Percentiles rank a stretch among this genome's conserved stretches.
These are phyloP conservation scores for Scrobipalpa atriplicella DNA, from an alignment of 2,888 invertebrate species.

Conservation along the genomic window DNA sequence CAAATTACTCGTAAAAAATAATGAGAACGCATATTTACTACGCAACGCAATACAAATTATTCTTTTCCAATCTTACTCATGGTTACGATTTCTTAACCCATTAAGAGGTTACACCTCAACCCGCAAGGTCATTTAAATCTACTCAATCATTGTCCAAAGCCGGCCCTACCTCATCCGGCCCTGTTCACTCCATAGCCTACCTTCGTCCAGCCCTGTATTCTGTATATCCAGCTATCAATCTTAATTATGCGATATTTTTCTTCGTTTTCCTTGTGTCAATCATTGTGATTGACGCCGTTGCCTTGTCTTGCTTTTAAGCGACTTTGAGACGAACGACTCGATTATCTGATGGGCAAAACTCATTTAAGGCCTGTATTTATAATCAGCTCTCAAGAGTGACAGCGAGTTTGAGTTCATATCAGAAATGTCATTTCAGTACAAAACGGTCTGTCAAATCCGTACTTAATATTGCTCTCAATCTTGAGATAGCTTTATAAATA, in stretches of 20 bases:
- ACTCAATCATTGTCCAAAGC: conserved; percentile 16
- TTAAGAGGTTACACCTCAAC: not conserved
- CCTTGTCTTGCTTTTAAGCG: conserved; percentile 13
- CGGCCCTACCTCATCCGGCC: conserved; percentile 2
- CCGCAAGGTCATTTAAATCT: conserved; percentile 13
- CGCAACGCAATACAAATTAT: not conserved
- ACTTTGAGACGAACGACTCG: not conserved
- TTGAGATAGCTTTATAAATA: too few species aligned
- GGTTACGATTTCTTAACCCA: not conserved
- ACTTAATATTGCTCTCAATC: too few species aligned
- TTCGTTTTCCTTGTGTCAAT: conserved; percentile 41
- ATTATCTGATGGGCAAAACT: too few species aligned
- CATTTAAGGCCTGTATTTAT: too few species aligned
- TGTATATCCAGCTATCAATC: conserved; percentile 41
- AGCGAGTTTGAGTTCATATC: too few species aligned
- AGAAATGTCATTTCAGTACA: too few species aligned
- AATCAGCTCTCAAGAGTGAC: too few species aligned
- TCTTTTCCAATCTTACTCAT: not conserved
- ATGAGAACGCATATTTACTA: too few species aligned
- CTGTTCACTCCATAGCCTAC: conserved; percentile 9
- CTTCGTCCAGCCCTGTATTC: conserved; percentile 5
- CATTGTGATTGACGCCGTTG: conserved; percentile 36
- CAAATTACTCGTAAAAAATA: too few species aligned
- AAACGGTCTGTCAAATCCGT: too few species aligned
- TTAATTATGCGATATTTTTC: conserved; percentile 51